phyloP scores from a whole-genome alignment of 2,797 vertebrate genomes.

The Paramormyrops hopkinsi region DNA sequence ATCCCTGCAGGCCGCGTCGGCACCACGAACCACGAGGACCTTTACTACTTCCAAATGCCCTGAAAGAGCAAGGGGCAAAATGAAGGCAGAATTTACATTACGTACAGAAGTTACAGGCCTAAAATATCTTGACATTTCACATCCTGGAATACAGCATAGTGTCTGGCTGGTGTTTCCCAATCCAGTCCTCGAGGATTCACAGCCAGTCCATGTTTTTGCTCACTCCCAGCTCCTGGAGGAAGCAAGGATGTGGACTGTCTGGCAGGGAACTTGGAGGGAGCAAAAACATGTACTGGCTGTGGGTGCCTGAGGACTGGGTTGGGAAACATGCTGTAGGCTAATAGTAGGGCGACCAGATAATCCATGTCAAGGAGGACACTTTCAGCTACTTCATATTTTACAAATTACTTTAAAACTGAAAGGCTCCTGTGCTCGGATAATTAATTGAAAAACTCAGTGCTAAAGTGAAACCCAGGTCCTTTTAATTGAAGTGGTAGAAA shows the following conservation, averaged over 20 bases:
- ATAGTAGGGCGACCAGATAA: neutral
- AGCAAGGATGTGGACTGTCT: neutral
- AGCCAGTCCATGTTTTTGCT: neutral
- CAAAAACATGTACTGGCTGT: neutral
- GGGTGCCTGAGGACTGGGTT: neutral
- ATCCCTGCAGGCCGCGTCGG: constrained; percentile 82
- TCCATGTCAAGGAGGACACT: neutral
- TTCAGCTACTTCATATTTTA: neutral
- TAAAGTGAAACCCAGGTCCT: neutral
- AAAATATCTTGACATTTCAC: neutral
- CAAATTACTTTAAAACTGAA: neutral
- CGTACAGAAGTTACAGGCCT: neutral
- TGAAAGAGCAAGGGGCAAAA: constrained; percentile 33
- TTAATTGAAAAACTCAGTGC: neutral
- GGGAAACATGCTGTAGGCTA: neutral
- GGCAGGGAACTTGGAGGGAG: neutral
- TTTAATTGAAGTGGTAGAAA: neutral
- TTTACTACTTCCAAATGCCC: constrained; percentile 88
- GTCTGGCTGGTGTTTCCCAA: neutral
- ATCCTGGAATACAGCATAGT: neutral
- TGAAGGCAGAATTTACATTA: neutral
- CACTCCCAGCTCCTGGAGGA: neutral
- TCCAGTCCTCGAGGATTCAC: neutral
- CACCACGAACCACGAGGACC: constrained; percentile 81
- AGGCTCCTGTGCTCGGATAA: neutral